Evolutionary conservation across 2,888 invertebrate genomes (phyloP).

Genomic region (Troilus luridus): DNA sequence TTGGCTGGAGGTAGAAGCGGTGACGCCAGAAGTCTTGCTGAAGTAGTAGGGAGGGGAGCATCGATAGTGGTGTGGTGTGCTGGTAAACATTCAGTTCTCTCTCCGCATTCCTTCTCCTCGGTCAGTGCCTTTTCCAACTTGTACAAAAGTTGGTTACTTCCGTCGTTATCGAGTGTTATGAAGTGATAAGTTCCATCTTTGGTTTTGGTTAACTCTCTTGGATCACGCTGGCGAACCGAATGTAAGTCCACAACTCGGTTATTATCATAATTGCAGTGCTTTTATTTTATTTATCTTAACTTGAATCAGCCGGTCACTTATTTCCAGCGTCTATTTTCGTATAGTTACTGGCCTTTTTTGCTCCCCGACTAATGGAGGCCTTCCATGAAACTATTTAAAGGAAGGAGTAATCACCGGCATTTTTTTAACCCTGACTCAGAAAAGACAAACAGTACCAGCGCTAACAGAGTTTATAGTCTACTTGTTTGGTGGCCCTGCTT

Average conservation of each 20-base stretch:
- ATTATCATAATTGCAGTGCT: neutral
- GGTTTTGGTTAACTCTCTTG: neutral
- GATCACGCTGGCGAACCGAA: neutral
- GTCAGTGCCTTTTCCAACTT: neutral
- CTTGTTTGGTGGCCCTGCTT: neutral
- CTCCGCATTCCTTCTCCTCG: slow-evolving; percentile 51
- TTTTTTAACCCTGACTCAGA: neutral
- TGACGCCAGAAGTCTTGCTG: slow-evolving; percentile 45
- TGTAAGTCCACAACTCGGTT: neutral
- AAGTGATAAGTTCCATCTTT: slow-evolving; percentile 7
- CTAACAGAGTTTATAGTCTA: neutral
- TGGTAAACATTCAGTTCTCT: slow-evolving; percentile 51
- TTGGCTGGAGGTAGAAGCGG: slow-evolving; percentile 6
- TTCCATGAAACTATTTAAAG: neutral
- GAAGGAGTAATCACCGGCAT: neutral
- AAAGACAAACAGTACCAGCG: neutral
- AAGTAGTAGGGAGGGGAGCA: slow-evolving; percentile 31
- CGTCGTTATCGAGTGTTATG: slow-evolving; percentile 39
- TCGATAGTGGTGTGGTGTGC: slow-evolving; percentile 43
- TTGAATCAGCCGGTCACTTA: neutral
- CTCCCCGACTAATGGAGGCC: neutral
- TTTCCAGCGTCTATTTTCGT: neutral
- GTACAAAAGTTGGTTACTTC: neutral
- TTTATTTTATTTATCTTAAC: neutral
- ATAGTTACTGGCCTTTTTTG: neutral